A percentile compares a stretch with the other conserved stretches of the same genome.
phyloP scores from a whole-genome alignment of 2,113 vertebrate genomes.

The Suncus etruscus region DNA sequence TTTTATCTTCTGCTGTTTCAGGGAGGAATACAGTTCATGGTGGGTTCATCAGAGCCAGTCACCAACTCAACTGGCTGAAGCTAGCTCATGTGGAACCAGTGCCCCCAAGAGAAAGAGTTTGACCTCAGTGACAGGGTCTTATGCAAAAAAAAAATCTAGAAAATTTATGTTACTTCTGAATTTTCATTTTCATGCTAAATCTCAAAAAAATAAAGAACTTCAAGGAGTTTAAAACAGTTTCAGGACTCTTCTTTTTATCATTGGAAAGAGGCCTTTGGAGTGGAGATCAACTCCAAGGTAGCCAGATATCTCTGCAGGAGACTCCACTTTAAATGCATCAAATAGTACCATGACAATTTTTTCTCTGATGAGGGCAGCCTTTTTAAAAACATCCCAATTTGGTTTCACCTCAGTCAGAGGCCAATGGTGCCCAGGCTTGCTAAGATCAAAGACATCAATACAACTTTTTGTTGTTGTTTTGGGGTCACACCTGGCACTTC shows the following conservation, averaged over 20 bases:
- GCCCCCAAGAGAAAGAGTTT: not conserved
- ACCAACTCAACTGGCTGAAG: not conserved
- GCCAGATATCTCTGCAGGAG: not conserved
- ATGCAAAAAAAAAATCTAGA: not conserved
- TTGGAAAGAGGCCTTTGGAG: not conserved
- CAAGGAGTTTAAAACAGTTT: not conserved
- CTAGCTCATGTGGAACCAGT: rapidly evolving
- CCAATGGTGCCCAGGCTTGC: not conserved
- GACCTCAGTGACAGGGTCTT: not conserved
- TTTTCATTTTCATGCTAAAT: not conserved
- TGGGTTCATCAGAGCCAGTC: rapidly evolving
- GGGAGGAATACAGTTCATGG: not conserved
- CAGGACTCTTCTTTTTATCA: not conserved
- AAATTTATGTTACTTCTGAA: not conserved
- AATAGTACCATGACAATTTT: not conserved
- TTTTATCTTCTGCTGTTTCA: not conserved
- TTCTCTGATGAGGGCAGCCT: not conserved
- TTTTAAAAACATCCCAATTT: not conserved
- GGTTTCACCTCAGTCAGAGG: not conserved
- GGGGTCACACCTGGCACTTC: too few relatives aligned
- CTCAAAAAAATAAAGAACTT: too few relatives aligned
- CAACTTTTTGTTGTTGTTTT: too few relatives aligned
- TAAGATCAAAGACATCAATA: too few relatives aligned
- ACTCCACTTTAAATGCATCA: not conserved
- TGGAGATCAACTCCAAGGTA: not conserved